phyloP scores from a whole-genome alignment of 2,797 vertebrate species.

The Notolabrus celidotus region DNA sequence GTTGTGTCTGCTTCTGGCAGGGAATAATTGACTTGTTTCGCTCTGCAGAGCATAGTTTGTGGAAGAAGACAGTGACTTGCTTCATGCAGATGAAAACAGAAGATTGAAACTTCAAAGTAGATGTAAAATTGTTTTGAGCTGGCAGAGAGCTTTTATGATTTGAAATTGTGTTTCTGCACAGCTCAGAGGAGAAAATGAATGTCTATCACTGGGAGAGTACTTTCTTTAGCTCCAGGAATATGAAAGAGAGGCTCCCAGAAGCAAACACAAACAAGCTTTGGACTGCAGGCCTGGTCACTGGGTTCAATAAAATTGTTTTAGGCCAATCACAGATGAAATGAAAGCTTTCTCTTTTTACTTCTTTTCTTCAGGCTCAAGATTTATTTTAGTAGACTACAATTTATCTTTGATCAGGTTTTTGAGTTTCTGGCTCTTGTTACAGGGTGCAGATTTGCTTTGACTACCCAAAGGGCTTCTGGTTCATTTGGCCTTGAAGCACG shows the following conservation, averaged over 20 bases:
- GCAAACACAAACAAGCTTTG: conserved; percentile 40
- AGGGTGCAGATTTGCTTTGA: conserved; percentile 7
- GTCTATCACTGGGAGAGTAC: conserved; percentile 23
- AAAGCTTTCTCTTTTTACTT: conserved; percentile 4
- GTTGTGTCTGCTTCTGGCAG: conserved; percentile 18
- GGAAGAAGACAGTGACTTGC: conserved; percentile 32
- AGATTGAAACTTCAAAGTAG: conserved; percentile 61
- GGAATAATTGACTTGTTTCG: conserved; percentile 67
- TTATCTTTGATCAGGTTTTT: conserved; percentile 58
- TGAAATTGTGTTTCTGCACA: conserved; percentile 52
- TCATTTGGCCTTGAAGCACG: conserved; percentile 40
- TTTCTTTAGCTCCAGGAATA: conserved; percentile 52
- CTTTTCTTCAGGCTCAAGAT: conserved; percentile 30
- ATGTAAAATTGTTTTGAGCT: conserved; percentile 21
- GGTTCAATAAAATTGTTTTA: conserved; percentile 48
- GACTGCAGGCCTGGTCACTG: conserved; percentile 22
- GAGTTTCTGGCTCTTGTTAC: conserved; percentile 31
- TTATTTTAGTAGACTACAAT: conserved; percentile 52
- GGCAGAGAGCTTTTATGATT: conserved; percentile 33
- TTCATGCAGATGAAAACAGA: conserved; percentile 47
- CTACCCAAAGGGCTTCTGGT: conserved; percentile 23
- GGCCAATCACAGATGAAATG: conserved; percentile 23
- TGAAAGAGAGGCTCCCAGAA: conserved; percentile 25
- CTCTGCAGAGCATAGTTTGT: conserved; percentile 39
- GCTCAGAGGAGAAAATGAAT: conserved; percentile 22